Evolutionary conservation across 37 sponge, comb jelly and placozoan genomes (phyloP).

Genomic region (Haliclona indistincta): DNA sequence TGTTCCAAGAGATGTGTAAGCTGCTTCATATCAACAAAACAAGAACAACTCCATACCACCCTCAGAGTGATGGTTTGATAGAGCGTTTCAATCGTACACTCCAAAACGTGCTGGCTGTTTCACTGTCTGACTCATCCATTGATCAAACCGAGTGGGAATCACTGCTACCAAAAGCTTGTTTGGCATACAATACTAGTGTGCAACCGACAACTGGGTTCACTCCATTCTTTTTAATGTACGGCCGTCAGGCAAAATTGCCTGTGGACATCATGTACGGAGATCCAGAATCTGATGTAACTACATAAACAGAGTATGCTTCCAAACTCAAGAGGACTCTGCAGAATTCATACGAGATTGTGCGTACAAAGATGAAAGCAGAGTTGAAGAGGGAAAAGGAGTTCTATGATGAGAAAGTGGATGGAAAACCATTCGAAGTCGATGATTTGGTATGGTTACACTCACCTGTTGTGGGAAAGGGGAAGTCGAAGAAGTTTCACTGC

Average conservation of each 20-base stretch:
- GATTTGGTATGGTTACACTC: conserved; percentile 19
- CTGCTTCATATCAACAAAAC: not conserved
- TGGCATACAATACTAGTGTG: conserved; percentile 11
- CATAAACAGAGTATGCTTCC: not conserved
- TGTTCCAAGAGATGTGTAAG: not conserved
- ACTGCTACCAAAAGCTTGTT: not conserved
- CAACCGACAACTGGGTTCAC: conserved; percentile 6
- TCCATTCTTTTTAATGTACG: conserved; percentile 14
- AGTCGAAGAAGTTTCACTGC: not conserved
- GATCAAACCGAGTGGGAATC: conserved; percentile 10
- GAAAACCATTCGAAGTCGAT: not conserved
- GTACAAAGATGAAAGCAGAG: not conserved
- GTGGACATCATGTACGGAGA: not conserved
- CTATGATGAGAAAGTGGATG: conserved; percentile 6
- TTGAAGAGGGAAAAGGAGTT: conserved; percentile 4
- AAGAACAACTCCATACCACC: conserved; percentile 5
- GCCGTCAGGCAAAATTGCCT: conserved; percentile 7
- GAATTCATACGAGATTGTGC: not conserved
- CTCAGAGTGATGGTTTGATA: not conserved
- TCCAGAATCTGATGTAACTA: not conserved
- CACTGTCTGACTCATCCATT: not conserved
- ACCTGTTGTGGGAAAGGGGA: not conserved
- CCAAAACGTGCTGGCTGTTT: not conserved
- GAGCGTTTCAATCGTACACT: conserved; percentile 12
- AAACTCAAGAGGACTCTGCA: not conserved